Conservation (phyloP, 2,113 vertebrate genomes). For the Rattus norvegicus region GRCr8 NC_086032.1:25148501-25149000, state of each 20-base stretch:
- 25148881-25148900: not conserved
- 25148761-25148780: not conserved
- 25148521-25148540: not conserved
- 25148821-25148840: not conserved
- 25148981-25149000: accelerated
- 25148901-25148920: not conserved
- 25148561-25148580: not conserved
- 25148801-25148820: not conserved
- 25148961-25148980: not conserved
- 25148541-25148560: not conserved
- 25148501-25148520: not conserved
- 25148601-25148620: no score
- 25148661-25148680: not conserved
- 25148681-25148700: not conserved
- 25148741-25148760: not conserved
- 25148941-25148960: not conserved
- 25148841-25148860: not conserved
- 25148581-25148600: not conserved
- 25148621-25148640: no score
- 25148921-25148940: not conserved
- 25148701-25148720: not conserved
- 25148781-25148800: not conserved
- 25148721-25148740: not conserved
- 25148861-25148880: not conserved
- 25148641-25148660: no score